phyloP scores from a whole-genome alignment of 2,113 vertebrate genomes.

The Saimiri boliviensis region DNA sequence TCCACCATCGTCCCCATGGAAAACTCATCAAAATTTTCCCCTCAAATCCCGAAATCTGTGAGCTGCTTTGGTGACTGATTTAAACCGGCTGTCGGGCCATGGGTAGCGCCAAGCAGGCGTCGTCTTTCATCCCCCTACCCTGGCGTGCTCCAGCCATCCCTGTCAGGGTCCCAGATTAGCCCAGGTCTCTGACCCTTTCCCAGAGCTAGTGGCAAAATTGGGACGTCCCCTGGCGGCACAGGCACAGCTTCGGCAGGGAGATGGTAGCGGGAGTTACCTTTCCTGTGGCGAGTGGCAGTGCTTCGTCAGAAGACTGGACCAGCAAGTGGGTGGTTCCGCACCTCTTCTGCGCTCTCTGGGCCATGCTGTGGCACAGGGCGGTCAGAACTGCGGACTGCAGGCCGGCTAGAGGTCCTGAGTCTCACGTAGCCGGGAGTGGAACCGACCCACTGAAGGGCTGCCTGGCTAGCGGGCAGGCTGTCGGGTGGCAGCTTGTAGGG shows the following conservation, averaged over 20 bases:
- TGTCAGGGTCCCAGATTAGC: not conserved
- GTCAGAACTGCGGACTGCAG: not conserved
- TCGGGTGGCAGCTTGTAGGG: not conserved
- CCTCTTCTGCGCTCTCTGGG: not conserved
- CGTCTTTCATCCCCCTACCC: not conserved
- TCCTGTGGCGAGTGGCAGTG: not conserved
- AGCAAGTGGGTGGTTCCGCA: not conserved
- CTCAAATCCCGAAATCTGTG: not conserved
- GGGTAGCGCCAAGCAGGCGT: accelerated
- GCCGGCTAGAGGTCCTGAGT: not conserved
- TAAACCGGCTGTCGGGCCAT: not conserved
- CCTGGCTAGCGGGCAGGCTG: not conserved
- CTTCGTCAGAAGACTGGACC: not conserved
- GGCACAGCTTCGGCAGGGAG: not conserved
- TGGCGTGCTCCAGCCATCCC: not conserved
- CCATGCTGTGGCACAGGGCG: not conserved
- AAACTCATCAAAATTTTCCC: not conserved
- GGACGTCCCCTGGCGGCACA: accelerated
- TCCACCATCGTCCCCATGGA: not conserved
- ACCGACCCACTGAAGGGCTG: not conserved
- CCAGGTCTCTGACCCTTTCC: not conserved
- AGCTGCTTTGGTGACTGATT: not conserved
- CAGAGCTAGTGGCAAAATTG: not conserved
- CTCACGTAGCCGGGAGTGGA: not conserved
- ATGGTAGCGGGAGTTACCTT: not conserved